phyloP scores from a whole-genome alignment of 2,797 vertebrate genomes.

The Phataginus tetradactyla region DNA sequence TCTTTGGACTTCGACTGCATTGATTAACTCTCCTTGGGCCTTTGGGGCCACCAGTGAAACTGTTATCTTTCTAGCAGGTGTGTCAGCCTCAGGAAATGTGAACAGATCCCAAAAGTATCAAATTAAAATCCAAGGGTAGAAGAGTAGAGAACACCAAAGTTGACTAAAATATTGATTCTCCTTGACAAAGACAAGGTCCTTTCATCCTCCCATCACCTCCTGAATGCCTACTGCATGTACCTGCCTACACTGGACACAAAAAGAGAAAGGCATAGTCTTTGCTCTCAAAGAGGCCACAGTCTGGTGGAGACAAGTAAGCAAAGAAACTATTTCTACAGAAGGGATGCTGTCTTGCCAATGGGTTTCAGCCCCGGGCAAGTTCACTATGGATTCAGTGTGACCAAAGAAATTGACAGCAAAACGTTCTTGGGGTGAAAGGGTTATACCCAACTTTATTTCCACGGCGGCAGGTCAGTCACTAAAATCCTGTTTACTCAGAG shows the following conservation, averaged over 20 bases:
- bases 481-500: too few relatives aligned
- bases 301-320: background rate
- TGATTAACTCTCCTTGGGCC: background rate
- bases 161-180: background rate
- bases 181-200: background rate
- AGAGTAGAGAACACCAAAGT: background rate
- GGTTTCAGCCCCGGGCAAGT: too few relatives aligned
- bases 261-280: background rate
- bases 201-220: background rate
- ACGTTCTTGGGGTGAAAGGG: too few relatives aligned
- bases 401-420: too few relatives aligned
- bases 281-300: background rate
- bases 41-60: background rate
- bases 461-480: too few relatives aligned
- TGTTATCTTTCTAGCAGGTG: background rate
- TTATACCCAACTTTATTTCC: too few relatives aligned
- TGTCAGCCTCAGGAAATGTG: background rate
- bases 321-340: conserved; percentile 1
- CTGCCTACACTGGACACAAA: background rate
- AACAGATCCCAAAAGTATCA: conserved; percentile 28
- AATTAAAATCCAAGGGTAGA: conserved; percentile 18
- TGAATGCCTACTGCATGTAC: background rate
- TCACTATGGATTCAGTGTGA: too few relatives aligned
- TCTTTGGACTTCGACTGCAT: background rate
- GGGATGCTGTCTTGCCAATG: background rate